A percentile compares a stretch with the other conserved stretches of the same genome.
These are phyloP conservation scores for Seladonia tumulorum DNA, from an alignment of 2,888 invertebrate genomes.

Conservation along the genomic window DNA sequence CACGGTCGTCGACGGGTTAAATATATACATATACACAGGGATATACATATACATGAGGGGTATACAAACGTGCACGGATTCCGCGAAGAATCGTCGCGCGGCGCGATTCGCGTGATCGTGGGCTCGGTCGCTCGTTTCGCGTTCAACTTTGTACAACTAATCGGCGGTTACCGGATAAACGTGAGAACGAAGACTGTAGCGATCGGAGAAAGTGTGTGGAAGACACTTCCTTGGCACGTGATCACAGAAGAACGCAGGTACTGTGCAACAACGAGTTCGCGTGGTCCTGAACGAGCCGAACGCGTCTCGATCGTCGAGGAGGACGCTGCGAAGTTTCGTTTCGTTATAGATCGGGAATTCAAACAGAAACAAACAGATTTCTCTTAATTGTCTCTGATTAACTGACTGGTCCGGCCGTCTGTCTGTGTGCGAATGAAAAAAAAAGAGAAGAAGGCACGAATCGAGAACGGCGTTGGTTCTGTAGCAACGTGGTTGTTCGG, in stretches of 20 bases:
- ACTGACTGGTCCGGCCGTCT: background rate
- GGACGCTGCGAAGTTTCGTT: background rate
- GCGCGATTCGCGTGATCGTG: background rate
- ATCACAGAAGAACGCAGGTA: constrained; percentile 58
- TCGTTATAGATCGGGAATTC: background rate
- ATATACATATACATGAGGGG: background rate
- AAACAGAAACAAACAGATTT: background rate
- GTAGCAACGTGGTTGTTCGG: constrained; percentile 6
- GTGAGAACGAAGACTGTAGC: background rate
- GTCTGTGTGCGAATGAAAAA: background rate
- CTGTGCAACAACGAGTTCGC: constrained; percentile 32
- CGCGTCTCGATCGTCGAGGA: background rate
- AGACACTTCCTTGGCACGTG: constrained; percentile 43
- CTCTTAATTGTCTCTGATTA: background rate
- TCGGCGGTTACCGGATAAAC: background rate
- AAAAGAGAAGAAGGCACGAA: background rate
- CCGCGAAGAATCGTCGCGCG: background rate
- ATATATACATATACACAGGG: background rate
- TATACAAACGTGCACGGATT: background rate
- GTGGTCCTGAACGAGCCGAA: background rate
- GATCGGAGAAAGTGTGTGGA: constrained; percentile 6
- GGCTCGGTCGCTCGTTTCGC: background rate
- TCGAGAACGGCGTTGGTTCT: background rate
- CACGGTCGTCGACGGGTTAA: constrained; percentile 20
- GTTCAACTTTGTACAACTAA: background rate